phyloP scores from a whole-genome alignment of 2,888 invertebrate genomes.

The Leucozona laternaria region DNA sequence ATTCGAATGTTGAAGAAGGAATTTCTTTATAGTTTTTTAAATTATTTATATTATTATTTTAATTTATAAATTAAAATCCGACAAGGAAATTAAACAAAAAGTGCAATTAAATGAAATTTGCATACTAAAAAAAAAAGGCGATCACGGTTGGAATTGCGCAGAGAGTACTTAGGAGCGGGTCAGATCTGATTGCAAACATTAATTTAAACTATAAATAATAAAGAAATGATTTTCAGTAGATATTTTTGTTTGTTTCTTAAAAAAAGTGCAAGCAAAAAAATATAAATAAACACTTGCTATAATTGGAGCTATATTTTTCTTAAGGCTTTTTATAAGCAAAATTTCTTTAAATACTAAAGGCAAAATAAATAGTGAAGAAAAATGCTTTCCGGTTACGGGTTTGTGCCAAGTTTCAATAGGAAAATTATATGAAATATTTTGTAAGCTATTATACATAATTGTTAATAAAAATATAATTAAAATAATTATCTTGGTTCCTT shows the following conservation, averaged over 20 bases:
- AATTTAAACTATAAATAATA: slow-evolving; percentile 7
- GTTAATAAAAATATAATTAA: not conserved
- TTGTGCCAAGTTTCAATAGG: slow-evolving; percentile 58
- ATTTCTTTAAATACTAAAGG: not conserved
- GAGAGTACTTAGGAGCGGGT: slow-evolving; percentile 75
- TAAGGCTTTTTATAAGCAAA: slow-evolving; percentile 1
- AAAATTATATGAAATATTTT: slow-evolving; percentile 45
- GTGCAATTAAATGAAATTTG: slow-evolving; percentile 47
- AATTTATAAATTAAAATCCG: slow-evolving; percentile 43
- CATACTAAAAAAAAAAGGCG: not conserved
- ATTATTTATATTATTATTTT: no score
- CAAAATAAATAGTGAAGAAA: slow-evolving; percentile 33
- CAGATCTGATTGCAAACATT: slow-evolving; percentile 68
- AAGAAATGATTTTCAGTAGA: slow-evolving; percentile 74
- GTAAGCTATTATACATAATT: slow-evolving; percentile 13
- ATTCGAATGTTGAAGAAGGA: slow-evolving; percentile 41
- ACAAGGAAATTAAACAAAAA: slow-evolving; percentile 35
- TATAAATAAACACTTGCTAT: slow-evolving; percentile 1
- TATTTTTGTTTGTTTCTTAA: slow-evolving; percentile 79
- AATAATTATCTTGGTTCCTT: slow-evolving; percentile 53
- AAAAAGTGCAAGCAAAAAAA: slow-evolving; percentile 57
- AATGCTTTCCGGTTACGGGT: slow-evolving; percentile 53
- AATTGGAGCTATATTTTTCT: slow-evolving; percentile 7
- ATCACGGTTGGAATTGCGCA: slow-evolving; percentile 71
- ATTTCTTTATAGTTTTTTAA: slow-evolving; percentile 3